Evolutionary conservation across 2,797 vertebrate species (phyloP).

Genomic region (Phrynocephalus forsythii): DNA sequence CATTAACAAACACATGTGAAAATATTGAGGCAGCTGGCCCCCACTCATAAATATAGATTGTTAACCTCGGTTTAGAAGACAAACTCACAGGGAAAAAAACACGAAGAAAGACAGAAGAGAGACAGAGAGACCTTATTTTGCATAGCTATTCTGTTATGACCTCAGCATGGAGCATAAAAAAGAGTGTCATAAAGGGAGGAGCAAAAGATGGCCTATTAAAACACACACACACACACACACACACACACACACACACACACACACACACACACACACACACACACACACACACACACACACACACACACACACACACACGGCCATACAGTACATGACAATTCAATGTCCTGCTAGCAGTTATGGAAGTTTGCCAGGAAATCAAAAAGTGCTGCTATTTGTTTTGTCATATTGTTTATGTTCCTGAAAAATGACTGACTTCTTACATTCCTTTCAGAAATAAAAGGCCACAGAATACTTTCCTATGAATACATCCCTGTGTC

Average conservation of each 20-base stretch:
- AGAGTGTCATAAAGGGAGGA: slow-evolving; percentile 23
- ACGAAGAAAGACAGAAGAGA: neutral
- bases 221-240: no score
- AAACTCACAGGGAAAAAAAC: slow-evolving; percentile 59
- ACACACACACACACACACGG: no score
- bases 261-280: no score
- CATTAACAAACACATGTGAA: slow-evolving; percentile 86
- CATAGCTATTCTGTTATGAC: slow-evolving; percentile 56
- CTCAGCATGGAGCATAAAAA: slow-evolving; percentile 46
- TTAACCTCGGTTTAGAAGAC: slow-evolving; percentile 73
- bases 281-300: no score
- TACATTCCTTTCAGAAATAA: neutral
- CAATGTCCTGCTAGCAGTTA: neutral
- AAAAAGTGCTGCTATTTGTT: neutral
- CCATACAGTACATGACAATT: neutral
- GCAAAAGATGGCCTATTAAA: neutral
- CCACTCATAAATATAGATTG: slow-evolving; percentile 78
- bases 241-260: no score
- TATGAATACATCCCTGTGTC: neutral
- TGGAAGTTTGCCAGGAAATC: neutral
- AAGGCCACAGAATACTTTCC: neutral
- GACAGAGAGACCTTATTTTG: slow-evolving; percentile 52
- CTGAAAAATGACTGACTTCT: neutral
- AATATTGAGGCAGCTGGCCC: slow-evolving; percentile 78
- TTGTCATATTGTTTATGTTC: neutral